Evolutionary conservation across 2,797 vertebrate species (phyloP), one percentile per base, ranked within the genome.

Genomic region (Mormyrops attenuatus): DNA sequence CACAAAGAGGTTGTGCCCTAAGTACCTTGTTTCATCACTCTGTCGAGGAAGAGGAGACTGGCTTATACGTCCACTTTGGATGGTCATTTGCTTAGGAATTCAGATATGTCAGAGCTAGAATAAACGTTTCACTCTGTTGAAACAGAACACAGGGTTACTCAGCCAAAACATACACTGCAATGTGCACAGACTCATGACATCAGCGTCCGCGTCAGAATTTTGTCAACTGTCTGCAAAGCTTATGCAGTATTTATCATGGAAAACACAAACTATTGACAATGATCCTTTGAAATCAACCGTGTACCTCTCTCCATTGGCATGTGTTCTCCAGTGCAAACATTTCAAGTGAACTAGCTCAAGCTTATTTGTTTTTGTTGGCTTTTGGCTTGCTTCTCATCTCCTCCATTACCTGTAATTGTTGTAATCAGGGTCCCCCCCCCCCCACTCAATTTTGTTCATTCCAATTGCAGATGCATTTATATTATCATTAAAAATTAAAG

Each of bases 21-120:
- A 87, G 85, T 87, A 60, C 53, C 53, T 60, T 87, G 52, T 87
- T 87, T 87, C 53, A 87, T 57, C 52, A 60, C 53, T 87, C 34
- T 41, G 82, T 85, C 47, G 22, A 85, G 82, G 82, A 80, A 9
- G 38, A 80, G 82, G 44, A 52, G 82, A 13, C 85, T 38, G 34
- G 52, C 85, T 44, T 38, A 60, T 53, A 20, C 2, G 13, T 55
- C 52, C 52, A 57, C 26, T 60, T 53, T 34, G 53, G 17, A 60
- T 60, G 34, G 17, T 41, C 53, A 34, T 38, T 52, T 6, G 52
- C 30, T 38, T 20, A 87, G 85, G 52, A 60, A 38, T 26, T 87
- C 30, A 5, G 26, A 38, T 52, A 86, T 26, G 47, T 86, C 84
- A 50, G 30, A 52, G 49, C 50, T 86, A 53, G 22, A 86, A 30